A percentile compares a stretch with the other conserved stretches of the same genome.
These are phyloP conservation scores for Nesospiza acunhae DNA, from an alignment of 2,113 vertebrate genomes.

Conservation along the genomic window DNA sequence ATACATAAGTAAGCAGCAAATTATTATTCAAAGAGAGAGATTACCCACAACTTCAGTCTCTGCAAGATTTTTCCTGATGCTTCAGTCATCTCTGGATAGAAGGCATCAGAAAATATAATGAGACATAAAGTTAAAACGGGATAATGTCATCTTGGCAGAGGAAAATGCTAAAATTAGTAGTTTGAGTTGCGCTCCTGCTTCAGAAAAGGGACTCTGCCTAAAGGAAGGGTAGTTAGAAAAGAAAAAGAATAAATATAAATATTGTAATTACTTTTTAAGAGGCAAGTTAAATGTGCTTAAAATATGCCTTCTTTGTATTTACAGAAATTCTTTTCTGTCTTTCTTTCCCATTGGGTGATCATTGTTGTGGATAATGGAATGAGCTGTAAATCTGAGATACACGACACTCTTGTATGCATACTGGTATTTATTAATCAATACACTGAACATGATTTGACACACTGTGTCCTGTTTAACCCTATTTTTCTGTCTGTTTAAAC, in stretches of 20 bases:
- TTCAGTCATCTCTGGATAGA: conserved; percentile 53
- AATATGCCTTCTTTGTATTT: conserved; percentile 73
- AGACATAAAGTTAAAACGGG: conserved; percentile 47
- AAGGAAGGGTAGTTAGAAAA: conserved; percentile 43
- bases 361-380: conserved; percentile 61
- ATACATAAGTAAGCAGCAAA: conserved; percentile 40
- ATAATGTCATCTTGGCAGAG: conserved; percentile 54
- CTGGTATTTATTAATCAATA: conserved; percentile 75
- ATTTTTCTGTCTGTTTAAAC: conserved; percentile 73
- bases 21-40: conserved; percentile 28
- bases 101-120: conserved; percentile 26
- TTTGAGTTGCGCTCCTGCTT: conserved; percentile 19
- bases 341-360: conserved; percentile 56
- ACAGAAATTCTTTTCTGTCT: conserved; percentile 66
- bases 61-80: conserved; percentile 39
- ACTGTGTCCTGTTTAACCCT: conserved; percentile 70
- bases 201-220: conserved; percentile 46
- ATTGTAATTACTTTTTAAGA: conserved; percentile 63
- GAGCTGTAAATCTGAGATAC: conserved; percentile 53
- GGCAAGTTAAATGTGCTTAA: conserved; percentile 66
- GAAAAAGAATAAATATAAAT: conserved; percentile 54
- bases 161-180: conserved; percentile 19
- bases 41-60: conserved; percentile 13
- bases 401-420: conserved; percentile 66
- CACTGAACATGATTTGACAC: conserved; percentile 71